Evolutionary conservation across 1,140 invertebrate genomes (phyloP), one percentile per base, ranked within the genome.

Genomic region (Triops longicaudatus): DNA sequence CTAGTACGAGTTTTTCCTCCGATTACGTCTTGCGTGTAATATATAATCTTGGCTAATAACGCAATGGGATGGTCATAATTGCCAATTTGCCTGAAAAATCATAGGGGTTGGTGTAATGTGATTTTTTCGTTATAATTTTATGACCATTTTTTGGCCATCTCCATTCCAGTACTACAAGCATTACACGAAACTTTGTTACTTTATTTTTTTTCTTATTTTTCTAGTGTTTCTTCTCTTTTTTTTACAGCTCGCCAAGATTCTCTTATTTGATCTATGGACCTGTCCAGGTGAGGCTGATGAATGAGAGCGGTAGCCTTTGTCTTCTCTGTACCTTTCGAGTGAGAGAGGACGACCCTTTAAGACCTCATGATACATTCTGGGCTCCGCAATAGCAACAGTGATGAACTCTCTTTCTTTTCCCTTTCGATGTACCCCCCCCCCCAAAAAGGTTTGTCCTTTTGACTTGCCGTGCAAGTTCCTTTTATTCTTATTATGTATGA

Each of bases 221-320:
- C 31, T 37, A 37, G 6, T 22, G 1, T 63, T 63, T 63, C 50
- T 22, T 63, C 17, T 6, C 17, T 63, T 63, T 22, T n/a, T 22
- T 17, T 63, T 63, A 22, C 50, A 63, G 22, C 50, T 63, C 50
- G 31, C 50, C 50, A 63, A 63, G 50, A 63, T 63, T 63, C 50
- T 63, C 50, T 63, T 63, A 63, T 63, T 63, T 63, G 50, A 63
- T 63, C 50, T 63, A 63, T 63, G 50, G 14, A 63, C 50, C 50
- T 63, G 50, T 63, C 50, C 50, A 63, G 50, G 50, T 63, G 50
- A 63, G 50, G 50, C 50, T 63, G 50, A 63, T 63, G 50, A 63
- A 63, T 63, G 50, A 63, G 50, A 63, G 50, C 50, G 50, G 50
- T 63, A 63, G 50, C 50, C 50, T 63, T 63, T 63, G 50, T 63